phyloP scores from a whole-genome alignment of 2,888 invertebrate species.

The Esperia sulphurella region DNA sequence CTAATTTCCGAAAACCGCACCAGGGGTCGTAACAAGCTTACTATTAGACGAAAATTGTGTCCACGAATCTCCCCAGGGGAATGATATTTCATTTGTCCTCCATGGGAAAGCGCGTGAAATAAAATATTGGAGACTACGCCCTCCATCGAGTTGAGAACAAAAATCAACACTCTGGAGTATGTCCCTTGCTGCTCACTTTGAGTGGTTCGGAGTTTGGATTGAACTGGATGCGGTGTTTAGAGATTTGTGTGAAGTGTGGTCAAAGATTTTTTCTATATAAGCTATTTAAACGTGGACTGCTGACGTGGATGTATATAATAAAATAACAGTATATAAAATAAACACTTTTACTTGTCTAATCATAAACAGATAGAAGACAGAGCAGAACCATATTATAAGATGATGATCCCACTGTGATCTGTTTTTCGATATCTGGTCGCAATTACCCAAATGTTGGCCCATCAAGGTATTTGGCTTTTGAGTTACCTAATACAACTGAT shows the following conservation, averaged over 20 bases:
- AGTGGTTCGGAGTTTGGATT: constrained; percentile 11
- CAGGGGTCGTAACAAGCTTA: constrained; percentile 60
- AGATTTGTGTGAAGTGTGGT: background rate
- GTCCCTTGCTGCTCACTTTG: constrained; percentile 51
- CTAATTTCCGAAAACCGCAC: constrained; percentile 21
- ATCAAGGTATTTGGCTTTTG: too few species aligned
- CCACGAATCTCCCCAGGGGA: constrained; percentile 48
- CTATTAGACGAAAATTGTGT: constrained; percentile 40
- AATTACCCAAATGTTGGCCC: too few species aligned
- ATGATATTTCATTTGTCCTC: constrained; percentile 35
- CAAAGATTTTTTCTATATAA: too few species aligned
- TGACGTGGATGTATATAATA: too few species aligned
- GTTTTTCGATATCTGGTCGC: too few species aligned
- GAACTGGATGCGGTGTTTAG: constrained; percentile 10
- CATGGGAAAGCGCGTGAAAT: constrained; percentile 49
- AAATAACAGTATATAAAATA: too few species aligned
- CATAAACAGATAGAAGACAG: too few species aligned
- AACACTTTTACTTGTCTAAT: too few species aligned
- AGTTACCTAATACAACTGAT: too few species aligned
- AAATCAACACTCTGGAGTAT: constrained; percentile 67
- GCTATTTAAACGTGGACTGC: too few species aligned
- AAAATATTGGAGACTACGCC: constrained; percentile 25
- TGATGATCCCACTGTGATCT: too few species aligned
- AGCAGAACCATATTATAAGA: too few species aligned
- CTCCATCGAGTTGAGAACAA: constrained; percentile 54